Evolutionary conservation across 2,797 vertebrate species (phyloP).

Genomic region (Benthosema pterotum): DNA sequence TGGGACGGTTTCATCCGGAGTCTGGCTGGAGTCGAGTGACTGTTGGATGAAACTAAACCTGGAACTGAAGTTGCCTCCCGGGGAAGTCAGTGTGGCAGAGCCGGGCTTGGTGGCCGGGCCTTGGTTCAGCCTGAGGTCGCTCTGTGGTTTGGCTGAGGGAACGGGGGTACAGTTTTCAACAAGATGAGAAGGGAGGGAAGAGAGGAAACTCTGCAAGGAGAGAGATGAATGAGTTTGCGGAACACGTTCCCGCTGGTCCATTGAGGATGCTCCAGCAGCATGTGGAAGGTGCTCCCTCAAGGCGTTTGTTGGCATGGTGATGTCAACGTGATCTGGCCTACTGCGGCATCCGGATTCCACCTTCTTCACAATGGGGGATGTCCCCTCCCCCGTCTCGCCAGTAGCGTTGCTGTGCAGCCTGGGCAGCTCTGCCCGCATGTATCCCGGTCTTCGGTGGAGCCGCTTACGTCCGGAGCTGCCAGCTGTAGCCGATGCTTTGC

Average conservation of each 20-base stretch:
- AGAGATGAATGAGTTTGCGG: constrained; percentile 15
- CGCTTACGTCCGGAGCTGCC: constrained; percentile 66
- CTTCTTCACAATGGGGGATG: constrained; percentile 33
- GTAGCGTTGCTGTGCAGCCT: constrained; percentile 43
- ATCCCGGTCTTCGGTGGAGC: constrained; percentile 80
- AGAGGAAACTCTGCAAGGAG: constrained; percentile 28
- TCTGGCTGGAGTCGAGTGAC: constrained; percentile 72
- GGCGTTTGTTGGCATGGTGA: constrained; percentile 19
- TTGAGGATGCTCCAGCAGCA: constrained; percentile 32
- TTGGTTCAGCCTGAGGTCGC: constrained; percentile 34
- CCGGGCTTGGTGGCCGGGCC: constrained; percentile 1
- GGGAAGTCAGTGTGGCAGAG: not conserved
- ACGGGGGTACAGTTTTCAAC: constrained; percentile 11
- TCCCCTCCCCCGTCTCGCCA: constrained; percentile 29
- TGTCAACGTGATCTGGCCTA: constrained; percentile 24
- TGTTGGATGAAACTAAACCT: constrained; percentile 91
- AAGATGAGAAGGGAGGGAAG: constrained; percentile 20
- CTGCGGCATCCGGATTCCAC: constrained; percentile 43
- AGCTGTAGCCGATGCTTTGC: constrained; percentile 60
- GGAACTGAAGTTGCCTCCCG: constrained; percentile 77
- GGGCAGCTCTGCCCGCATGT: constrained; percentile 79
- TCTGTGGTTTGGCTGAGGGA: constrained; percentile 10
- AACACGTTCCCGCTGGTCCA: constrained; percentile 29
- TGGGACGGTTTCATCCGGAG: not conserved
- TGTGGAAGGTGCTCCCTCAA: constrained; percentile 32